Base-by-base conservation (phyloP, 64 coral and sea anemone species). In the Pocillopora verrucosa region DNA sequence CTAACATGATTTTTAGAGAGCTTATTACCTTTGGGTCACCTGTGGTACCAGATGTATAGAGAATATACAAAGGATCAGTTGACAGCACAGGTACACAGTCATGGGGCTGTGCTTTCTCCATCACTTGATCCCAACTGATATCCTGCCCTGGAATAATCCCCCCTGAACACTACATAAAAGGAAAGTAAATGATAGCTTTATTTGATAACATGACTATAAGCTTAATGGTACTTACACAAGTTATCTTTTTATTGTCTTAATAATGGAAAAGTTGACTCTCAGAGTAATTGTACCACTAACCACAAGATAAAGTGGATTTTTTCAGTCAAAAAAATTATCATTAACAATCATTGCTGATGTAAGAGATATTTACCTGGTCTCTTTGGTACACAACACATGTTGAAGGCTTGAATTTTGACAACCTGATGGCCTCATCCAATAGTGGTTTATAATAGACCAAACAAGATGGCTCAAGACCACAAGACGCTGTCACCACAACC, bases 1-100 rank as follows among this genome's bases (percentile, higher is more conserved):
- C 41, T 51, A 51, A 51, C 3, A 51, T 51, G 0, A 51, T 51
- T 51, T 51, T 3, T 51, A 10, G 25, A n/a, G 0, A 77, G 17
- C 22, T 16, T 22, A 60, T 22, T 72, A 98, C 96, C 96, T 99
- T 99, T 19, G 97, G 97, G 60, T 92, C 91, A 7, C 97, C 97
- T 80, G 97, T 99, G 6, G 97, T 99, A n/a, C 97, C 97, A 64
- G 97, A 99, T 3, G 97, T 99, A 61, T 99, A 99, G 10, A 99
- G 88, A 34, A 99, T 99, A 41, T 99, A 99, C 51, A 99, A 68
- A 37, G 97, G 97, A 87, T 99, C 97, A n/a, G 91, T 95, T 6
- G 97, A 79, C 34, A 81, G 36, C 2, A 99, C 93, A 34, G 97
- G 97, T 6, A 99, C 94, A 76, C 97, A 99, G 20, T 95, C 97